A percentile compares a stretch with the other conserved stretches of the same genome.
Evolutionary conservation across 2,113 vertebrate genomes (phyloP).

Genomic region (Gambusia holbrooki): DNA sequence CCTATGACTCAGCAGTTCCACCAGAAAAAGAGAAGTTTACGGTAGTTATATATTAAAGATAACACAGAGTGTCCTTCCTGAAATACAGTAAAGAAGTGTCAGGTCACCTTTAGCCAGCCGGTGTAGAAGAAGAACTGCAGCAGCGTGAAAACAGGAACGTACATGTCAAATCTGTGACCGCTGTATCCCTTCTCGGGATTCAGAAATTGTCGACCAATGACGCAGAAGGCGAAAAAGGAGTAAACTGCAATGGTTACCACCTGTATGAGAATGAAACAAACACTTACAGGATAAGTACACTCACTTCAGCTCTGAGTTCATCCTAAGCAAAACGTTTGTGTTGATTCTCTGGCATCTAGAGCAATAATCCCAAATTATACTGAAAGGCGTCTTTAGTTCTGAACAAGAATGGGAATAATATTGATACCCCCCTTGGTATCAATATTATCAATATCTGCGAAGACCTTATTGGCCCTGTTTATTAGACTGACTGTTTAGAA

Average conservation of each 20-base stretch:
- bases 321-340: too few relatives aligned
- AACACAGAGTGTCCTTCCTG: not conserved
- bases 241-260: constrained; percentile 90
- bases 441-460: too few relatives aligned
- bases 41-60: not conserved
- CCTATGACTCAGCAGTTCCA: not conserved
- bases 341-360: too few relatives aligned
- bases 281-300: not conserved
- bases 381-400: too few relatives aligned
- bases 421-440: too few relatives aligned
- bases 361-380: too few relatives aligned
- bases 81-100: not conserved
- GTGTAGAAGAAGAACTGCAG: constrained; percentile 93
- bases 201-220: constrained; percentile 88
- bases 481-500: not conserved
- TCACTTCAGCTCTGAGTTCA: not conserved
- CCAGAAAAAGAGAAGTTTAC: not conserved
- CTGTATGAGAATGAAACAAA: constrained; percentile 61
- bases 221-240: constrained; percentile 87
- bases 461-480: too few relatives aligned
- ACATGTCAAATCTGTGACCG: constrained; percentile 82
- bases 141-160: constrained; percentile 86
- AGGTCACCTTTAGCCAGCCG: constrained; percentile 88
- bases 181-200: constrained; percentile 74
- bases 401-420: too few relatives aligned